Base-by-base conservation (phyloP, 2,113 vertebrate species). In the Sceloporus tristichus region DNA sequence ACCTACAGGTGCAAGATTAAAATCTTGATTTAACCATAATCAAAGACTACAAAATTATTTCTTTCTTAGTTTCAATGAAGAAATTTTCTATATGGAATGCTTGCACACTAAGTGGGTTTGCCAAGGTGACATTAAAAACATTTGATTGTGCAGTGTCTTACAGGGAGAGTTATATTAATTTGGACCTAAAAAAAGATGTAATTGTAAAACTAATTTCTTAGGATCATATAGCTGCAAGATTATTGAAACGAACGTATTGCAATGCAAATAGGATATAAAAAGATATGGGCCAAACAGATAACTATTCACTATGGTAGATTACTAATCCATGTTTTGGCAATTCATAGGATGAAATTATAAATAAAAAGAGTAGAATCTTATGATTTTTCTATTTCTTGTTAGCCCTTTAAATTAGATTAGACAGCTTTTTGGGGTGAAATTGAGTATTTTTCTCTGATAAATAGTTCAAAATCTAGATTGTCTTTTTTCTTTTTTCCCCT, bases 21-120 rank as follows among this genome's bases (percentile, higher is more conserved):
- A 77, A 79, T 84, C 25, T 86, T 73, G 40, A 86, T 56, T 66
- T 83, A 79, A 79, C 42, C 42, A 76, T 40, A 87, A 82, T 85
- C 14, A 56, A 62, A n/a, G 56, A 42, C 79, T 85, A 29, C 78
- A 56, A 9, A 79, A 78, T 90, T 82, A 70, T 13, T 70, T 70
- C 70, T 80, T 71, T 34, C 9, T 21, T 42, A 13, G 14, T 77
- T 76, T 88, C 59, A 82, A 85, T 59, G 56, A n/a, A 84, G 79
- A 40, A 65, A 59, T 73, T 80, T 68, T 4, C 18, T 68, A 3
- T 10, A 21, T 29, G 48, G 23, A 16, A 18, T 68, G 27, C 34
- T 29, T 56, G 18, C 48, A 34, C 25, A 16, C 25, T 14, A 13
- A 75, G 7, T 9, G 5, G 68, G 78, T 59, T 48, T 78, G 66